Evolutionary conservation across 2,113 vertebrate species (phyloP), one percentile per base, ranked within the genome.

Genomic region (Cairina moschata): DNA sequence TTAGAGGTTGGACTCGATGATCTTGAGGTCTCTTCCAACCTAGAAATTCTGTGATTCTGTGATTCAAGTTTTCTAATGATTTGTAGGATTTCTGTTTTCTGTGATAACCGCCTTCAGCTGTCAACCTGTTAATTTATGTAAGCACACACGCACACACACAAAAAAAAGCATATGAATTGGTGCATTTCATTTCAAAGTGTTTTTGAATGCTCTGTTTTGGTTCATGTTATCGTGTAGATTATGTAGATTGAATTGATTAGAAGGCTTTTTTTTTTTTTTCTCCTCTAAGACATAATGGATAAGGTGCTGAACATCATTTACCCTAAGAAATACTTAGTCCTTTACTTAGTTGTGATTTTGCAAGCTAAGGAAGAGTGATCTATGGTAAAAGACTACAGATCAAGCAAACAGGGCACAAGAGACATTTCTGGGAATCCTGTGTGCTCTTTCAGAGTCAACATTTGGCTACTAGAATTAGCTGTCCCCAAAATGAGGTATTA

Each of bases 111-210:
- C 15, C 26, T 62, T n/a, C 25, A 36, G 17, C 63, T 92, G 65
- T 17, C n/a, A 88, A 44, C 12, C 17, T 88, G 31, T 83, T 83
- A 28, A 55, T 80, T 23, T 59, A 3, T 1, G 15, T 21, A 36
- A 89, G n/a, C n/a, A 23, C 60, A 8, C 5, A 1, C 13, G 8
- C 8, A 23, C 60, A 8, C 4, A 1, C 11, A 2, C 12, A 50
- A 16, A 59, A 56, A 60, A 66, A 71, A 71, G 3, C 40, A 7
- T 9, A 4, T 36, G 31, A 58, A 38, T 58, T 3, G 0, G 44
- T 62, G 6, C 18, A 36, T 69, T 86, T 54, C 4, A 16, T 46
- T 40, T 59, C 36, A 63, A 63, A 0, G 5, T 67, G 11, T 18
- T 46, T 67, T 56, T 48, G 29, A 68, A 38, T 60, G 8, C 32